These are phyloP conservation scores for Paedocypris sp. DNA, from an alignment of 2,113 vertebrate genomes.

Conservation along the genomic window DNA sequence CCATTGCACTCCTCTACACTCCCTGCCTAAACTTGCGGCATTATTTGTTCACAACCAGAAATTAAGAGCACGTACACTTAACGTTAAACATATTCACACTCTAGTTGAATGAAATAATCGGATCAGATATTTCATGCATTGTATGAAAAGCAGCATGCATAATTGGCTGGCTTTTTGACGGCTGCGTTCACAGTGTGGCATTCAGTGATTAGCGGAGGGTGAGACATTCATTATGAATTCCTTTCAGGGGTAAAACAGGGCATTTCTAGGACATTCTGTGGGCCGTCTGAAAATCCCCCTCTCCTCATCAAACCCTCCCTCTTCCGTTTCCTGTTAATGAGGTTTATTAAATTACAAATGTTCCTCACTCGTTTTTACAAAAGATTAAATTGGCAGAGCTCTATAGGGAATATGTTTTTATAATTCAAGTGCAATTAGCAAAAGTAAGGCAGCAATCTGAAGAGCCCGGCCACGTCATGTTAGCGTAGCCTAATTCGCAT, in stretches of 20 bases:
- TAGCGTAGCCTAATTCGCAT: slow-evolving; percentile 40
- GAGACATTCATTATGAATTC: slow-evolving; percentile 47
- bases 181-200: slow-evolving; percentile 25
- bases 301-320: slow-evolving; percentile 50
- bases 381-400: slow-evolving; percentile 55
- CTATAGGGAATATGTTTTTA: slow-evolving; percentile 56
- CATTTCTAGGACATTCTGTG: slow-evolving; percentile 33
- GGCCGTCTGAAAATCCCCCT: slow-evolving; percentile 19
- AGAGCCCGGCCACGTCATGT: slow-evolving; percentile 50
- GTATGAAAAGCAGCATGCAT: neutral
- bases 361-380: slow-evolving; percentile 54
- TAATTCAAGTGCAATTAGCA: slow-evolving; percentile 51
- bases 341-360: slow-evolving; percentile 64
- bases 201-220: slow-evolving; percentile 44
- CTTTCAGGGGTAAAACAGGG: slow-evolving; percentile 39
- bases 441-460: slow-evolving; percentile 45
- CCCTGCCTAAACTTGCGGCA: neutral
- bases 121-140: neutral
- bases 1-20: too few species aligned
- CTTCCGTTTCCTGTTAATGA: slow-evolving; percentile 53
- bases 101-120: neutral
- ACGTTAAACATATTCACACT: neutral
- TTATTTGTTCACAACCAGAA: neutral
- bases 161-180: neutral
- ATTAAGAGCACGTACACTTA: neutral